phyloP scores from a whole-genome alignment of 1,140 invertebrate species.

The Homalodisca vitripennis region DNA sequence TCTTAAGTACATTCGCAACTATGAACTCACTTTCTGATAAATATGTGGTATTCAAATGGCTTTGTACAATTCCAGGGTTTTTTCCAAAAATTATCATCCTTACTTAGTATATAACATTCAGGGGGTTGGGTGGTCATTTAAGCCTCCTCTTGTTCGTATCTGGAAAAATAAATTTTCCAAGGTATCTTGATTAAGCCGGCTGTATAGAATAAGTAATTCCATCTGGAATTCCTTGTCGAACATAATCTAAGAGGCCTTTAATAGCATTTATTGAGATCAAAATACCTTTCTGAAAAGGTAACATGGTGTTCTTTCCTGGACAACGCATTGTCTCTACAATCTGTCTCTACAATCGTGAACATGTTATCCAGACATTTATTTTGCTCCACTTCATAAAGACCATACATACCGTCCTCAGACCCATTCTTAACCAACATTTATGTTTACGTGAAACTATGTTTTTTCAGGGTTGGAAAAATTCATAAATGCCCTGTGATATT shows the following conservation, averaged over 20 bases:
- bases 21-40: conserved; percentile 22
- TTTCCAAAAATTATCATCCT: conserved; percentile 36
- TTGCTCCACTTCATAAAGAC: no score
- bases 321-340: no score
- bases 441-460: no score
- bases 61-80: conserved; percentile 37
- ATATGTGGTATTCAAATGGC: conserved; percentile 26
- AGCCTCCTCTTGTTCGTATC: no score
- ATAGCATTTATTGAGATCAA: no score
- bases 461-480: not conserved
- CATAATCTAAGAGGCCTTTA: no score
- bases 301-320: no score
- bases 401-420: not conserved
- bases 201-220: conserved; percentile 28
- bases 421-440: no score
- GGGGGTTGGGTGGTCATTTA: conserved; percentile 8
- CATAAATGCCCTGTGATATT: conserved; percentile 27
- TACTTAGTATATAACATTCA: conserved; percentile 21
- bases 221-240: not conserved
- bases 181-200: not conserved
- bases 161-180: no score
- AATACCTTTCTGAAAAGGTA: no score
- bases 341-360: no score
- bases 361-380: no score
- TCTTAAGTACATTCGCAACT: conserved; percentile 25